Percentiles rank a stretch among this genome's conserved stretches.
phyloP scores from a whole-genome alignment of 2,113 vertebrate species.

The Spheniscus mendiculus region DNA sequence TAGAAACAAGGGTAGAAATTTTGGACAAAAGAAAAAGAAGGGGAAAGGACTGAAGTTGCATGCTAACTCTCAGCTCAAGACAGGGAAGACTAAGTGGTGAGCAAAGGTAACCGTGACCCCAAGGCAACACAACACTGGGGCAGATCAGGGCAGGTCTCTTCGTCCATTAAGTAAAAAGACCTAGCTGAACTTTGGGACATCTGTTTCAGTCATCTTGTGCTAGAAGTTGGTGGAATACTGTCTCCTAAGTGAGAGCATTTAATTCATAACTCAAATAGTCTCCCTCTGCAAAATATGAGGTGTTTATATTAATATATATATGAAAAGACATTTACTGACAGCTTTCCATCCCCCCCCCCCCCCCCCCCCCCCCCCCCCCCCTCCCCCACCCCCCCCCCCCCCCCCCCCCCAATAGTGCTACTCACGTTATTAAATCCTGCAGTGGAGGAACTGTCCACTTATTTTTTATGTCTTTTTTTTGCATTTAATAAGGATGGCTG shows the following conservation, averaged over 20 bases:
- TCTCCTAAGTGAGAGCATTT: neutral
- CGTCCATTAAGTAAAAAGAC: neutral
- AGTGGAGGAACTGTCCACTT: neutral
- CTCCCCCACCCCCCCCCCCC: accelerated
- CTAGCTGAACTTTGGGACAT: neutral
- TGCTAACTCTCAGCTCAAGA: neutral
- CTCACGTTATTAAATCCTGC: constrained; percentile 20
- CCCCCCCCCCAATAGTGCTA: neutral
- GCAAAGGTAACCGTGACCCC: neutral
- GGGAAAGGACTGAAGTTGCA: neutral
- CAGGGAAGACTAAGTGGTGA: neutral
- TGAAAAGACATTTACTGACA: neutral
- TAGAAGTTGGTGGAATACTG: neutral
- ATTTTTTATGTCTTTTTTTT: neutral
- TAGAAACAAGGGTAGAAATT: neutral
- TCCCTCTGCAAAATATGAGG: neutral
- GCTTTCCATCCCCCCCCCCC: accelerated
- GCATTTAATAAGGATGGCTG: neutral
- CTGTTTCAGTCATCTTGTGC: neutral
- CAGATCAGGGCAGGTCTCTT: neutral
- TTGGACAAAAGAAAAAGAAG: accelerated
- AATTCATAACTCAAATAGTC: neutral
- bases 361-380: neutral
- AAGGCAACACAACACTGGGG: neutral
- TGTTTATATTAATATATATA: too few relatives aligned